Evolutionary conservation across 2,888 invertebrate species (phyloP), one percentile per base, ranked within the genome.

Genomic region (Drosophila acutilabella): DNA sequence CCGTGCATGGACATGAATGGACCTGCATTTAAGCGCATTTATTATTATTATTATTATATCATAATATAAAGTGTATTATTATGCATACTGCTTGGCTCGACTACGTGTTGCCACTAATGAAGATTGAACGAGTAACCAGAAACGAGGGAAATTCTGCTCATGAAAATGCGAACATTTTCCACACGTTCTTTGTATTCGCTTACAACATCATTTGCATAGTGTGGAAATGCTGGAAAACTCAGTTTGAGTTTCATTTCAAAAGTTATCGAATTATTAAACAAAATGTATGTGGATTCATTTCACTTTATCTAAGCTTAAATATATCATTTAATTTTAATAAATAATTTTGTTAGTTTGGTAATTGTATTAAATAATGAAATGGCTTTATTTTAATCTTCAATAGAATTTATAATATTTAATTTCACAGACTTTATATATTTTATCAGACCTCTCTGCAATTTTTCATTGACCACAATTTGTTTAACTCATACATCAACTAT

Each of bases 1-100:
- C 2, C 36, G n/a, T n/a, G 20, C 52, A 20, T 18, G 54, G 36
- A 56, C 45, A 33, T 44, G 58, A 54, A 44, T 50, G 53, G 38
- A 48, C 23, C 52, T 41, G 61, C 74, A 65, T 72, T 84, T 81
- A 80, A 75, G 65, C 80, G 61, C 73, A 69, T 73, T 78, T 80
- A 52, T 71, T 71, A 67, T 72, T 50, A 67, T 72, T 50, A 80
- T 73, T 60, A 78, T 66, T 71, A 66, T 62, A 72, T 51, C 48
- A 67, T 64, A 51, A 58, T 41, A 70, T 64, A 71, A 71, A 74
- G 64, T 62, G 78, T 78, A 71, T 75, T 78, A 73, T 74, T 69
- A 58, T 77, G 57, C 58, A 48, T 54, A 66, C 40, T 65, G 18
- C 41, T 36, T 36, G 36, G 36, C 13, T 26, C n/a, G 20, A 20